These are phyloP conservation scores for Paragorgia papillata DNA, from an alignment of 92 coral and sea anemone genomes.

Conservation along the genomic window DNA sequence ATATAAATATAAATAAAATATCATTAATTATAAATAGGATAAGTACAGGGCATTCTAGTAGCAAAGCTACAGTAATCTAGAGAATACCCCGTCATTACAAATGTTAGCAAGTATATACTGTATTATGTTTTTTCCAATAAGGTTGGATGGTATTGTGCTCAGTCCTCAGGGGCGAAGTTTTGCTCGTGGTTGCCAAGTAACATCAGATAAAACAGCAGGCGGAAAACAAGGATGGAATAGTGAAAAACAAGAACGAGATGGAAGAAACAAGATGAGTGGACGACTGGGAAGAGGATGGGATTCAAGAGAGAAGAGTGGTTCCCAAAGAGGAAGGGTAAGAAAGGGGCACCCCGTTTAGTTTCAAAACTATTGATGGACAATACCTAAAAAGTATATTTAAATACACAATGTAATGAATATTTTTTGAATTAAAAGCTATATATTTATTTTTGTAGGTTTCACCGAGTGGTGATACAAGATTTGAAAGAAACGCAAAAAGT, in stretches of 20 bases:
- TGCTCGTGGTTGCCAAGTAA: conserved; percentile 94
- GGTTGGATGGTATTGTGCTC: conserved; percentile 87
- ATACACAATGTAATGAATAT: too few species aligned
- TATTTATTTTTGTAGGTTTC: background rate
- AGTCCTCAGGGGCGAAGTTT: conserved; percentile 99
- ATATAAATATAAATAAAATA: too few species aligned
- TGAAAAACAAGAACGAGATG: conserved; percentile 78
- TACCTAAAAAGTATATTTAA: too few species aligned
- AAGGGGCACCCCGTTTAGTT: background rate
- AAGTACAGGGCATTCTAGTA: too few species aligned
- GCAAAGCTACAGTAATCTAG: too few species aligned
- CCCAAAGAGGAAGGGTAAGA: conserved; percentile 56
- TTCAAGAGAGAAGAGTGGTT: conserved; percentile 50
- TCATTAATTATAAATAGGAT: too few species aligned
- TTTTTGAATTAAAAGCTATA: too few species aligned
- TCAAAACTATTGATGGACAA: background rate
- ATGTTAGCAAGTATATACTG: too few species aligned
- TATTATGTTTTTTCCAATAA: background rate
- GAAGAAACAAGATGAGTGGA: conserved; percentile 85
- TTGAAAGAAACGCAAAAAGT: conserved; percentile 5
- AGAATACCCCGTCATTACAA: too few species aligned
- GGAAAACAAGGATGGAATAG: conserved; percentile 68
- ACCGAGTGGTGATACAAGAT: conserved; percentile 1
- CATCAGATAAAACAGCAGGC: too few species aligned
- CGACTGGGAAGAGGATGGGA: conserved; percentile 87